Percentiles rank a stretch among this genome's conserved stretches.
These are phyloP conservation scores for Indicator maculatus DNA, from an alignment of 2,113 vertebrate species.

Conservation along the genomic window DNA sequence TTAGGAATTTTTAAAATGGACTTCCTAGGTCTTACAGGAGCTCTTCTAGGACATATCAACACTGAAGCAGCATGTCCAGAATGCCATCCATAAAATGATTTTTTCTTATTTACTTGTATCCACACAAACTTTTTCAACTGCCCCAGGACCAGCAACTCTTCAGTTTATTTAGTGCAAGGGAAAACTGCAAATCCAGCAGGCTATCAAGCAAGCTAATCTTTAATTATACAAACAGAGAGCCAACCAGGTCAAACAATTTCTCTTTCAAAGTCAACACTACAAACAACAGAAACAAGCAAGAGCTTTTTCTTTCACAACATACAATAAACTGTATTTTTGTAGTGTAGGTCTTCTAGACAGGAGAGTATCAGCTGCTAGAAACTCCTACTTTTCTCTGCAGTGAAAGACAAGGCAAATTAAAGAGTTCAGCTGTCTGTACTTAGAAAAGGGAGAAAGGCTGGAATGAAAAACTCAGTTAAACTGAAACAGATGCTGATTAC, in stretches of 20 bases:
- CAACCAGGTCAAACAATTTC: slow-evolving; percentile 31
- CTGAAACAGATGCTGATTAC: slow-evolving; percentile 55
- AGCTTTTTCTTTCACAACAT: slow-evolving; percentile 33
- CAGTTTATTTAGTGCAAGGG: not conserved
- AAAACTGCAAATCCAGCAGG: slow-evolving; percentile 33
- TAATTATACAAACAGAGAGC: not conserved
- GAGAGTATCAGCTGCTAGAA: slow-evolving; percentile 20
- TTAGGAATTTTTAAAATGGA: not conserved
- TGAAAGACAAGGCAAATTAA: slow-evolving; percentile 45
- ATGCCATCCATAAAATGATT: not conserved
- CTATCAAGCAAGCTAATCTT: slow-evolving; percentile 13
- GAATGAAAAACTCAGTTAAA: slow-evolving; percentile 45
- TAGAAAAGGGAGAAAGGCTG: slow-evolving; percentile 29
- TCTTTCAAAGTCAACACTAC: slow-evolving; percentile 23
- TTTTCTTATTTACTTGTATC: not conserved
- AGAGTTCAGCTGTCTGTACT: slow-evolving; percentile 41
- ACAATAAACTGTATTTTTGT: not conserved
- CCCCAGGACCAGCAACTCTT: not conserved
- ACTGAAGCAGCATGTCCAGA: not conserved
- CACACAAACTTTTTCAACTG: not conserved
- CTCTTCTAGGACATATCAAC: not conserved
- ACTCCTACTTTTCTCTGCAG: slow-evolving; percentile 30
- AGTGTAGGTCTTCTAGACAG: slow-evolving; percentile 9
- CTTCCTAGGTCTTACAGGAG: not conserved
- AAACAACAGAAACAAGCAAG: slow-evolving; percentile 33